Conservation (phyloP, 2,113 vertebrate genomes). For the Plotosus lineatus region DNA sequence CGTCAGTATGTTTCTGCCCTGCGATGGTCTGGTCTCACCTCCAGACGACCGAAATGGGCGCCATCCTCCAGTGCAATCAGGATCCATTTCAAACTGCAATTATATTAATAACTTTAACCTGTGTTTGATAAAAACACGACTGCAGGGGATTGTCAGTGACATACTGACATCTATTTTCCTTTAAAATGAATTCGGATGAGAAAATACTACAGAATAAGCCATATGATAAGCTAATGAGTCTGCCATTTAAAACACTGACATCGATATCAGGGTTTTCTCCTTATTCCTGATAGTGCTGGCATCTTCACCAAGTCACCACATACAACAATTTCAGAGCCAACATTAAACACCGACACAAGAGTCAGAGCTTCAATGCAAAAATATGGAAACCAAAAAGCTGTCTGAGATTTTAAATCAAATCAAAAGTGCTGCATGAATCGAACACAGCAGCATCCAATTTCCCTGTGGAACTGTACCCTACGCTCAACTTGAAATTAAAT, state of each 20-base stretch:
- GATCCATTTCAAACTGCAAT: constrained; percentile 16
- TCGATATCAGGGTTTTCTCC: not conserved
- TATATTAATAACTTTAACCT: constrained; percentile 24
- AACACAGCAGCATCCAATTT: constrained; percentile 55
- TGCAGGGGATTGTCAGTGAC: not conserved
- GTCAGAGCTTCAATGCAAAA: constrained; percentile 29
- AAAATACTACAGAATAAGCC: not conserved
- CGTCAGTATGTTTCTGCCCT: too few species aligned
- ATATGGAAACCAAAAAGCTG: constrained; percentile 27
- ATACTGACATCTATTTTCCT: constrained; percentile 21
- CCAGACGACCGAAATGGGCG: too few species aligned
- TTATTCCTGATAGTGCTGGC: not conserved
- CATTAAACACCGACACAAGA: constrained; percentile 17
- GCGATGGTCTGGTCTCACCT: too few species aligned
- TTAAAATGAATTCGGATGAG: constrained; percentile 11
- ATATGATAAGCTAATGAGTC: not conserved
- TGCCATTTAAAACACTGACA: not conserved
- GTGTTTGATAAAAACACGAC: not conserved
- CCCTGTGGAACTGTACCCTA: constrained; percentile 31
- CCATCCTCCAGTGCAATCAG: constrained; percentile 1
- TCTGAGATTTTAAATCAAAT: not conserved
- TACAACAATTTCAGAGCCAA: constrained; percentile 24
- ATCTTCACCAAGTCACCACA: constrained; percentile 17
- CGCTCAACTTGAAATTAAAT: constrained; percentile 39
- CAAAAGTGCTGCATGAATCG: constrained; percentile 30